Base-by-base conservation (phyloP, 2,797 vertebrate genomes). In the Hypotaenidia philippensis region DNA sequence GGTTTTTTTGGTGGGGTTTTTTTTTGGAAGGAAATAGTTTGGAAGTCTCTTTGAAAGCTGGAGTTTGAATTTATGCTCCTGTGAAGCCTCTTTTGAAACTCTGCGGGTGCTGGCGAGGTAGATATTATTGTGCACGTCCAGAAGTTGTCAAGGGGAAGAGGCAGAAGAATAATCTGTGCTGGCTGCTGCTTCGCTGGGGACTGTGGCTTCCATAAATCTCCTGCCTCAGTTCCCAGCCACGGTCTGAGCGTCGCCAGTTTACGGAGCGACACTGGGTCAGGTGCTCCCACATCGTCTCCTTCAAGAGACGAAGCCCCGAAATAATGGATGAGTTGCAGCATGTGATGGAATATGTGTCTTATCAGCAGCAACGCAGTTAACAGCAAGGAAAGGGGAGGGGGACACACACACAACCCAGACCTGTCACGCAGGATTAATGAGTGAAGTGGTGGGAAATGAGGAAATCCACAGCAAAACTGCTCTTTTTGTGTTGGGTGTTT, bases 191-290 rank as follows among this genome's bases (percentile, higher is more conserved):
- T 40, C 6, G 9, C 71, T 0, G 1, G 49, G 80, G 65, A 76
- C 60, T 31, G 86, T 3, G 13, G 55, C 70, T 83, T 55, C 92
- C 86, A 77, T 97, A 96, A 96, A 97, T 97, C 96, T 96, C 83
- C 45, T 80, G 8, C 25, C 93, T 89, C 78, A 12, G 25, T 44
- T 82, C 65, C 77, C 76, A 1, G 2, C 20, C 0, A 6, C 59
- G 45, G 9, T 92, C 72, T 38, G 38, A 56, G 71, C 10, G 79
- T 91, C 89, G 77, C 76, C 1, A 10, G 6, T 65, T 94, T 34
- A 38, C 2, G 20, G 80, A 83, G 77, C 1, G 6, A 2, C 2
- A 7, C n/a, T 4, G 4, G 93, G 86, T 82, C 86, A 69, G 95
- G 76, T 63, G 80, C 66, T 93, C 68, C 47, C 63, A 40, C 34